Base-by-base conservation (phyloP, 2,888 invertebrate genomes). In the Neoaliturus tenellus region DNA sequence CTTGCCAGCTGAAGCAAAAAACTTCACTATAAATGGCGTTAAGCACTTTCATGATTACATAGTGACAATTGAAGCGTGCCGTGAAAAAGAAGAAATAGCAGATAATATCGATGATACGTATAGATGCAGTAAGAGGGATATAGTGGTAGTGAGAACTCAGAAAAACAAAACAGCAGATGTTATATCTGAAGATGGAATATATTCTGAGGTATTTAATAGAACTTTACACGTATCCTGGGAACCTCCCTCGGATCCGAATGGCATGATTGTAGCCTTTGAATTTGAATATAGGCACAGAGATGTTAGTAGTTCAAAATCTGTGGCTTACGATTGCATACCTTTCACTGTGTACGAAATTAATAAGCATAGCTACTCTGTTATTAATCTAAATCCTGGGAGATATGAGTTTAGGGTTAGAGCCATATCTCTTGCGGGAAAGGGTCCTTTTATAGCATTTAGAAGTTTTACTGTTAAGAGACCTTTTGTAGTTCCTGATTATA, bases 331-430 rank as follows among this genome's bases (percentile, higher is more conserved):
- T n/a, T 95, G 95, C 87, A 90, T 93, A 0, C 90, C 92, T 0
- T 89, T 90, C 35, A 87, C 88, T 41, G 86, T 88, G 1, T 88
- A 89, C 82, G 1, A 88, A 89, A 81, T 86, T 88, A n/a, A 88
- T 87, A 35, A 88, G 82, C 10, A 89, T 31, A 44, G 12, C 5
- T 69, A 48, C 23, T 41, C 44, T 8, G 25, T 92, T 0, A 86
- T 83, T 17, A 92, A 92, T 86, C 90, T 96, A 39, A 91, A 92
- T 51, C 92, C 96, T 48, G 98, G 98, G 20, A 96, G 96, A 91
- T 98, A 98, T 90, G 95, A 95, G 85, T 91, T 97, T 73, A 92
- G 93, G 86, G 93, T 98, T 14, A 93, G 93, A 83, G 96, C 97
- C 8, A 93, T 94, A 81, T 96, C 98, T 10, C 92, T 97, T 85